Evolutionary conservation across 2,797 vertebrate genomes (phyloP), one percentile per base, ranked within the genome.

Genomic region (Leucoraja ocellata): DNA sequence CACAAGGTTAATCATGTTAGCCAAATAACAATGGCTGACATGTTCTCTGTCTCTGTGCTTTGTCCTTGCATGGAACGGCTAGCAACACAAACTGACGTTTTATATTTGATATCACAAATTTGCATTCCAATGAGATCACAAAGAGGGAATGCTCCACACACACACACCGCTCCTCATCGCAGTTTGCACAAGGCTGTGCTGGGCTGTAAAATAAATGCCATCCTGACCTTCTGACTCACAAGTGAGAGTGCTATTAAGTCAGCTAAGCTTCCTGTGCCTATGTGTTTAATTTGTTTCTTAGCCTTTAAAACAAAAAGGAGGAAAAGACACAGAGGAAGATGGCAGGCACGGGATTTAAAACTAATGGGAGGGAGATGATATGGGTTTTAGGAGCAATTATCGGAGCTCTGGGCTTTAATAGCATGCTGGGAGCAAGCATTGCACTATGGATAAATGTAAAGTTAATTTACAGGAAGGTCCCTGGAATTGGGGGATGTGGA

Each of bases 91-190:
- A 36, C 61, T 63, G 61, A 28, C 21, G 63, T 61, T 68, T 88
- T 88, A 88, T 68, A 68, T 88, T 88, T 68, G 61, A 88, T 68
- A 68, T 88, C 63, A 14, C 61, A 32, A 88, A 88, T 61, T 65
- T 68, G 61, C 16, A 88, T 88, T 88, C 61, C 84, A 88, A 88
- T 88, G 61, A 88, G 65, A 88, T 88, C 84, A 88, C 68, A 68
- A 88, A 32, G 65, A 88, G 61, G 84, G 84, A 88, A 63, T 88
- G n/a, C 84, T 88, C 84, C 61, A 88, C 81, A 88, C 65, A 88
- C 46, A 46, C 4, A 32, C 84, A 65, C 84, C 18, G 84, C 84
- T 88, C n/a, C 84, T 32, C 32, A 65, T 88, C 21, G 63, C 84
- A 88, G 65, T 88, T 88, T 88, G 61, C 28, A 88, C 65, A 21